Evolutionary conservation across 2,888 invertebrate genomes (phyloP).

Genomic region (Helleia helle): DNA sequence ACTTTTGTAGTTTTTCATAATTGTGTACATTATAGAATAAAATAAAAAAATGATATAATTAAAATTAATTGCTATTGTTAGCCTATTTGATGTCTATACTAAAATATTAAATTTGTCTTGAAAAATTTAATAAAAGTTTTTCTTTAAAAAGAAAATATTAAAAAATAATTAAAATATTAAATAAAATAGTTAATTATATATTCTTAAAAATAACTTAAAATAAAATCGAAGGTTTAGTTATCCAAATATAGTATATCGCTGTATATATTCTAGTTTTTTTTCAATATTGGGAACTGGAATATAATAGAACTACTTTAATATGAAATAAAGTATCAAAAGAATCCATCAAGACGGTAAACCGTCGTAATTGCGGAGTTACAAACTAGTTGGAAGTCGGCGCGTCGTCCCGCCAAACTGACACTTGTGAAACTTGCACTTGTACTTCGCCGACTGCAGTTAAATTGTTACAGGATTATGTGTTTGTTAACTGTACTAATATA

Average conservation of each 20-base stretch:
- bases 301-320: neutral
- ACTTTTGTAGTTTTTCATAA: neutral
- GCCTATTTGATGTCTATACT: neutral
- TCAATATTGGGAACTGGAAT: too few relatives aligned
- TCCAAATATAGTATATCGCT: neutral
- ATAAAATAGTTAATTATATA: too few relatives aligned
- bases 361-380: constrained; percentile 4
- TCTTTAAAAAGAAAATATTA: too few relatives aligned
- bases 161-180: neutral
- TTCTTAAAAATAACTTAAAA: too few relatives aligned
- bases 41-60: neutral
- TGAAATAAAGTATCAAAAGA: neutral
- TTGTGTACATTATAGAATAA: neutral
- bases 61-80: neutral
- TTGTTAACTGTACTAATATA: too few relatives aligned
- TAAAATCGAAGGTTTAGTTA: neutral
- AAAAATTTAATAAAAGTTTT: too few relatives aligned
- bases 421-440: constrained; percentile 3
- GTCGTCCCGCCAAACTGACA: constrained; percentile 1
- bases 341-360: neutral
- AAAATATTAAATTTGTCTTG: neutral
- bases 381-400: constrained; percentile 1
- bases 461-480: constrained; percentile 6
- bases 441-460: constrained; percentile 1
- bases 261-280: neutral